phyloP scores from a whole-genome alignment of 2,888 invertebrate genomes.

The Pterostichus niger region DNA sequence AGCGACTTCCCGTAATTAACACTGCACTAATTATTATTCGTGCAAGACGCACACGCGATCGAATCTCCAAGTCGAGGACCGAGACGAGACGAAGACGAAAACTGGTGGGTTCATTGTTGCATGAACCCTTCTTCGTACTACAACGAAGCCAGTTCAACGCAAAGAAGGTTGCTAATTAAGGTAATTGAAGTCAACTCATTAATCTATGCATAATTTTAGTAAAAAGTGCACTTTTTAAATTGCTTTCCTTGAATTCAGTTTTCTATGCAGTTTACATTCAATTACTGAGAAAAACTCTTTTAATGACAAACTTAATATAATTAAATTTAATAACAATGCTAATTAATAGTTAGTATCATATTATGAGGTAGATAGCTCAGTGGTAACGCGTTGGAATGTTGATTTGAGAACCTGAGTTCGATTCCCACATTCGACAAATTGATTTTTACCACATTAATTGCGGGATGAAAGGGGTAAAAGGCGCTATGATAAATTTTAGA shows the following conservation, averaged over 20 bases:
- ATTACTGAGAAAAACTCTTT: too few species aligned
- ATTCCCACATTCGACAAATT: too few species aligned
- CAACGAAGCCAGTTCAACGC: not conserved
- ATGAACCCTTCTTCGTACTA: not conserved
- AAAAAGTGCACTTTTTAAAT: not conserved
- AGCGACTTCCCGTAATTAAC: constrained; percentile 62
- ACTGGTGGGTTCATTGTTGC: constrained; percentile 3
- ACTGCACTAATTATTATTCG: constrained; percentile 62
- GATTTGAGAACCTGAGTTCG: too few species aligned
- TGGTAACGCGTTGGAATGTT: too few species aligned
- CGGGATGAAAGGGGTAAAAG: too few species aligned
- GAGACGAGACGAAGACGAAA: not conserved
- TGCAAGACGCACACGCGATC: constrained; percentile 50
- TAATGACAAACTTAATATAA: too few species aligned
- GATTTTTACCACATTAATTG: too few species aligned
- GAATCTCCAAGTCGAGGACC: not conserved
- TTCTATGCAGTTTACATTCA: not conserved
- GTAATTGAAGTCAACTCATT: not conserved
- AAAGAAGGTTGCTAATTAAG: constrained; percentile 16
- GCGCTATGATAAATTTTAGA: too few species aligned
- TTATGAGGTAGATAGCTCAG: too few species aligned
- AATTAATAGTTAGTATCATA: too few species aligned
- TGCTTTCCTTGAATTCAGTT: not conserved
- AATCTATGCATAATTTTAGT: not conserved
- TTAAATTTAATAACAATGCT: too few species aligned